Percentiles rank a stretch among this genome's conserved stretches.
phyloP scores from a whole-genome alignment of 1,140 invertebrate species.

The Penaeus japonicus region DNA sequence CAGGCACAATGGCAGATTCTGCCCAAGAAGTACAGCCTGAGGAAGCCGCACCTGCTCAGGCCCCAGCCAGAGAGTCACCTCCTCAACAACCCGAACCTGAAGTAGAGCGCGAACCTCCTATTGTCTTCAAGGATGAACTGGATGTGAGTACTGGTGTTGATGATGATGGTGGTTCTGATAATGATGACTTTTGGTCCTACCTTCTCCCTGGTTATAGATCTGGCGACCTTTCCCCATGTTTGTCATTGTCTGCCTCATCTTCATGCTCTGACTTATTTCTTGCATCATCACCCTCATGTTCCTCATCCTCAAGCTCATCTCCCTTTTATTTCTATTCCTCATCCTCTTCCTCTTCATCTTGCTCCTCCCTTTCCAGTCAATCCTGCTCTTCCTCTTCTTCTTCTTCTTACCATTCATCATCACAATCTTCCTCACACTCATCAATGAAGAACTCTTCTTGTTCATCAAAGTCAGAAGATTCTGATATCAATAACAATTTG shows the following conservation, averaged over 20 bases:
- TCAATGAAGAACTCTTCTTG: slow-evolving; percentile 6
- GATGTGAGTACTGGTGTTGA: slow-evolving; percentile 70
- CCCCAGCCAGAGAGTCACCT: slow-evolving; percentile 19
- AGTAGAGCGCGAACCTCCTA: slow-evolving; percentile 80
- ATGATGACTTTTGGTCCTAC: slow-evolving; percentile 6
- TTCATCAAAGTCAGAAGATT: slow-evolving; percentile 41
- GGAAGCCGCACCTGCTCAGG: not conserved
- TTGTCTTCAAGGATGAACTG: slow-evolving; percentile 78
- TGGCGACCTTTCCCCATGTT: slow-evolving; percentile 8
- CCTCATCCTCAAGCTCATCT: not conserved
- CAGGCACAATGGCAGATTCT: not conserved
- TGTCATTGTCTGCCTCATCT: slow-evolving; percentile 1
- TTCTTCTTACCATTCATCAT: slow-evolving; percentile 38
- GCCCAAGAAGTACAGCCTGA: not conserved
- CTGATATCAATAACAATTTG: slow-evolving; percentile 45
- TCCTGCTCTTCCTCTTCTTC: slow-evolving; percentile 33
- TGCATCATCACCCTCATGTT: not conserved
- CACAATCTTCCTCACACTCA: slow-evolving; percentile 34
- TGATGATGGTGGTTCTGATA: slow-evolving; percentile 1
- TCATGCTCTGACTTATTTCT: slow-evolving; percentile 21
- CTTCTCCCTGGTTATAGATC: slow-evolving; percentile 14
- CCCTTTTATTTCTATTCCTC: slow-evolving; percentile 21
- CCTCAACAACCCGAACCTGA: slow-evolving; percentile 61
- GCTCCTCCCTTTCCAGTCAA: not conserved
- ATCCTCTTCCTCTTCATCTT: slow-evolving; percentile 26